A percentile compares a stretch with the other conserved stretches of the same genome.
These are phyloP conservation scores for Oryzias celebensis DNA, from an alignment of 2,113 vertebrate species.

Conservation along the genomic window DNA sequence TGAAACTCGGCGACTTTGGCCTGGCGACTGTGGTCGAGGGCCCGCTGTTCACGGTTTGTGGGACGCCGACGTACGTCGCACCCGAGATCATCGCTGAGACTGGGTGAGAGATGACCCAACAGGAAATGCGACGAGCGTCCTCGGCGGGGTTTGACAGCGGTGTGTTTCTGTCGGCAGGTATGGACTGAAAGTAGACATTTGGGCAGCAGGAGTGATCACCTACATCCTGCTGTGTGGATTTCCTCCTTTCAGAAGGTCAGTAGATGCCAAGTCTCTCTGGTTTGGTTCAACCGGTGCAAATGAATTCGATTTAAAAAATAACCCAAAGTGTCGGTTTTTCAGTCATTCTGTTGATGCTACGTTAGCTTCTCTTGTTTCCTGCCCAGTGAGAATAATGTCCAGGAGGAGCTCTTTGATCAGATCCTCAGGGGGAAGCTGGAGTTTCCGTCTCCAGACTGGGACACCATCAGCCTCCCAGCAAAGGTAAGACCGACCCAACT, in stretches of 20 bases:
- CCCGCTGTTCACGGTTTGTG: conserved; percentile 92
- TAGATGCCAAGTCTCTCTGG: not conserved
- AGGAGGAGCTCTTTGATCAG: conserved; percentile 98
- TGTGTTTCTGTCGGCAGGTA: conserved; percentile 78
- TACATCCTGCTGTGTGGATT: conserved; percentile 98
- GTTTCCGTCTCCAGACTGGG: conserved; percentile 98
- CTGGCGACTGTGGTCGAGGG: conserved; percentile 94
- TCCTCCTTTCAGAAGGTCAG: conserved; percentile 91
- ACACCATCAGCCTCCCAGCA: conserved; percentile 89
- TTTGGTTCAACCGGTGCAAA: not conserved
- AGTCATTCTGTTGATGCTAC: not conserved
- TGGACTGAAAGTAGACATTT: conserved; percentile 97
- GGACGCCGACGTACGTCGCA: conserved; percentile 95
- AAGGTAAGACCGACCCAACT: conserved; percentile 70
- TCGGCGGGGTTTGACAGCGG: no score
- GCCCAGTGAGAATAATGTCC: conserved; percentile 92
- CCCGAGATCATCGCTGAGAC: conserved; percentile 98
- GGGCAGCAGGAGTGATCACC: conserved; percentile 95
- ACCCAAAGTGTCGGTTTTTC: no score
- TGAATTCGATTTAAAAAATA: not conserved
- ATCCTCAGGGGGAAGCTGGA: conserved; percentile 94
- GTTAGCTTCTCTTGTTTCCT: not conserved
- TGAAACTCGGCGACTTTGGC: conserved; percentile 97
- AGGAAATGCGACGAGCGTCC: no score
- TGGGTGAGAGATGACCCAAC: conserved; percentile 77